A percentile compares a stretch with the other conserved stretches of the same genome.
These are phyloP conservation scores for Bungarus multicinctus DNA, from an alignment of 2,113 vertebrate genomes.

Conservation along the genomic window DNA sequence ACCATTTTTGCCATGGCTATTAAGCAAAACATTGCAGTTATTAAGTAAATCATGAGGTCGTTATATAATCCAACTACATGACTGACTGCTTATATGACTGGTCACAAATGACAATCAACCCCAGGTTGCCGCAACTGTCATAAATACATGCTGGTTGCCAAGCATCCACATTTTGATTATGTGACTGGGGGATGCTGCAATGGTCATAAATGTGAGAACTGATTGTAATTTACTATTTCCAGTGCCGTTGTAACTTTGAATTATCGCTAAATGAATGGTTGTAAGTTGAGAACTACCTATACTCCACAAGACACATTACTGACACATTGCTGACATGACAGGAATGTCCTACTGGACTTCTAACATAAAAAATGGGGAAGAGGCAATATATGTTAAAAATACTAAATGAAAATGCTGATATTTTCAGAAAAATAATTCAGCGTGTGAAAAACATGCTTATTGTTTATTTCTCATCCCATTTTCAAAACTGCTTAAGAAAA, in stretches of 20 bases:
- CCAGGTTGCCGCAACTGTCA: neutral
- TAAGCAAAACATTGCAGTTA: neutral
- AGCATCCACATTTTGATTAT: neutral
- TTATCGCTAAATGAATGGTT: neutral
- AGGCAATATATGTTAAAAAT: neutral
- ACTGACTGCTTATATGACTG: neutral
- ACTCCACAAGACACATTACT: neutral
- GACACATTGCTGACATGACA: neutral
- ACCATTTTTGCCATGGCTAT: neutral
- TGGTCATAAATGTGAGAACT: neutral
- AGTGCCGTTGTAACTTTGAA: neutral
- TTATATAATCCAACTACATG: neutral
- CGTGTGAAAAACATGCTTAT: neutral
- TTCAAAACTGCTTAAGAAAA: neutral
- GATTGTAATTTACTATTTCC: neutral
- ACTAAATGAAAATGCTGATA: neutral
- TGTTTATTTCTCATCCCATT: conserved; percentile 17
- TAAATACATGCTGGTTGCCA: neutral
- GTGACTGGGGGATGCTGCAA: neutral
- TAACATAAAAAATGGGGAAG: conserved; percentile 6
- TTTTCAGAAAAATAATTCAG: neutral
- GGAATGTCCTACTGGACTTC: neutral
- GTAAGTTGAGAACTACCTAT: neutral
- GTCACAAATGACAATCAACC: neutral
- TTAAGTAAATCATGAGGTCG: neutral